Evolutionary conservation across 2,113 vertebrate genomes (phyloP).

Genomic region (Pedetes capensis): DNA sequence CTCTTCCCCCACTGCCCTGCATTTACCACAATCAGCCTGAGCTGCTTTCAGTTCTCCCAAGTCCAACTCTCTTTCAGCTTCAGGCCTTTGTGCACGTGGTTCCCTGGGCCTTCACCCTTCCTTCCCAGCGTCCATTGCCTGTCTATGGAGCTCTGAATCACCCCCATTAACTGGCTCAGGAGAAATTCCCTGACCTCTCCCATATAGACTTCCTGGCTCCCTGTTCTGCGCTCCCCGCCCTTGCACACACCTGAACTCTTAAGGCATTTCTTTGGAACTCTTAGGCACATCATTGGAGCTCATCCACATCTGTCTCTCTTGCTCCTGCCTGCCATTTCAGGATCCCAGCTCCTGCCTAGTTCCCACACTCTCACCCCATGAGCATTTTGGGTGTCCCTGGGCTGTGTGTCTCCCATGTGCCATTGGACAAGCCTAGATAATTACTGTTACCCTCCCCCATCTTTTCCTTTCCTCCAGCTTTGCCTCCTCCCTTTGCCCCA

Average conservation of each 20-base stretch:
- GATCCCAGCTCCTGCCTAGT: neutral
- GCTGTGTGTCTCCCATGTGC: neutral
- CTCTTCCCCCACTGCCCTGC: neutral
- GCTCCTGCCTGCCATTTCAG: neutral
- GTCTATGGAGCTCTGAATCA: neutral
- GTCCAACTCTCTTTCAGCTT: neutral
- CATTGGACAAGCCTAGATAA: neutral
- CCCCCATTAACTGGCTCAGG: neutral
- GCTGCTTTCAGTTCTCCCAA: slow-evolving; percentile 11
- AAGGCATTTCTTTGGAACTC: too few relatives aligned
- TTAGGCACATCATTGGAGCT: neutral
- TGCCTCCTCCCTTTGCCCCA: slow-evolving; percentile 19
- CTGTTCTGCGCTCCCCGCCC: neutral
- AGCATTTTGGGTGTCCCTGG: neutral
- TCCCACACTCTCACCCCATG: neutral
- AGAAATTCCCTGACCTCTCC: slow-evolving; percentile 27
- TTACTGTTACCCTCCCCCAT: neutral
- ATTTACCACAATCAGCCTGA: neutral
- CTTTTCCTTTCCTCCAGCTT: neutral
- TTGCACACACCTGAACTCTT: neutral
- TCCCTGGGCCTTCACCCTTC: neutral
- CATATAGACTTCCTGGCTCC: slow-evolving; percentile 50
- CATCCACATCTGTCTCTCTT: neutral
- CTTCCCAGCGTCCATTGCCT: neutral
- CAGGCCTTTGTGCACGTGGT: neutral